Evolutionary conservation across 2,888 invertebrate species (phyloP), one percentile per base, ranked within the genome.

Genomic region (Agrilus mali): DNA sequence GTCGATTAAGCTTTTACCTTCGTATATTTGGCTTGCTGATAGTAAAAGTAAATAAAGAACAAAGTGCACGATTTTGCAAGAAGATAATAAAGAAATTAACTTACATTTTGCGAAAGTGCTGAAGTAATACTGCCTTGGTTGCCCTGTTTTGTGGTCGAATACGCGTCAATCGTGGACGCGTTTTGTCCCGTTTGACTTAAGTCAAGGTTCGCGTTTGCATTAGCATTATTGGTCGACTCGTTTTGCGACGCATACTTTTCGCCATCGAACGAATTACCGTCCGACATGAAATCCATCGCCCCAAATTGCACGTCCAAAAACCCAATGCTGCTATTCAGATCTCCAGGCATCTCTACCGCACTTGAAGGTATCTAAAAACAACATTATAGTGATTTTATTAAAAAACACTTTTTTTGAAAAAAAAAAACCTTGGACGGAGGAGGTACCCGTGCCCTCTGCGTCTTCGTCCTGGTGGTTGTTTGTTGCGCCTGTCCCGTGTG

Each of bases 281-380:
- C 75, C 40, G 71, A 70, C 49, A 79, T 77, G 57, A 82, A 78
- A 56, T 92, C 92, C 54, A 93, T 72, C 3, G 84, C 90, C 31
- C 93, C 93, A 68, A 95, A 95, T 70, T 94, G 93, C 51, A 95
- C 90, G 70, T 94, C 94, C 54, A 95, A 74, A 65, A 83, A 82
- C 50, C 75, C 77, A 51, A 80, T 78, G 50, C 78, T 79, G 47
- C 78, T 78, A 59, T 80, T 82, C 45, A 83, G 73, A 57, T 90
- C 90, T 49, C 88, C 93, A 1, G 95, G 95, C 95, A 95, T 95
- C 70, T 95, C 95, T 33, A 96, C 95, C 16, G 95, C 94, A 44
- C 83, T 84, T 41, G 88, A 77, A 35, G 94, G 95, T 59, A 96
- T 96, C 84, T 92, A 66, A 7, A 67, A 61, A 27, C 2, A 8